Conservation (phyloP, 2,888 invertebrate genomes). For the Agonopterix subpropinquella region DNA sequence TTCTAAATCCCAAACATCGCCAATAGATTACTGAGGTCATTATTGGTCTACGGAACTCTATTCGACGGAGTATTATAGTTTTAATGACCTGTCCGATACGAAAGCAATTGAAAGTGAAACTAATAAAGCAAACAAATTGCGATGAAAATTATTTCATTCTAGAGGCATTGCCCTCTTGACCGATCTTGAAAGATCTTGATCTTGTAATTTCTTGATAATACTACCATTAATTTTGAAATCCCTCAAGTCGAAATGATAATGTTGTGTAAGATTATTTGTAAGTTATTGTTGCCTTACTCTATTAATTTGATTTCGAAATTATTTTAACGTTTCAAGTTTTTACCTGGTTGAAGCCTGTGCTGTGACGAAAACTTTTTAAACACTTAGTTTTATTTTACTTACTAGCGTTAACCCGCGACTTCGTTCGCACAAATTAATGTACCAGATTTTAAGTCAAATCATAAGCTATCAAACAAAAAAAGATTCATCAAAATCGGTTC, state of each 20-base stretch:
- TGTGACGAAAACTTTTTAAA: no score
- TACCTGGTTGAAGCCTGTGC: no score
- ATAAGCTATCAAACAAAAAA: no score
- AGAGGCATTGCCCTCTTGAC: constrained; percentile 29
- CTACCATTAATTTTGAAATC: no score
- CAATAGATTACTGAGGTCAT: constrained; percentile 14
- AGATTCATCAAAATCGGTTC: no score
- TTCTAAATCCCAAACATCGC: constrained; percentile 14
- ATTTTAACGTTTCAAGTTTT: not conserved
- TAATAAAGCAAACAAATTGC: constrained; percentile 44
- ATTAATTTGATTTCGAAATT: constrained; percentile 11
- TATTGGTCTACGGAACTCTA: constrained; percentile 16
- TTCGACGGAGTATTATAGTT: constrained; percentile 30
- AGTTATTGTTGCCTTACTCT: not conserved
- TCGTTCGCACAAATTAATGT: no score
- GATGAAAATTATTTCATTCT: constrained; percentile 26
- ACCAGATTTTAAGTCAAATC: no score
- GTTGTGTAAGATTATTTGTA: not conserved
- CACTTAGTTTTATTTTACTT: no score
- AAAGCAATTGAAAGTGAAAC: constrained; percentile 62
- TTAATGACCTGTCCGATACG: constrained; percentile 24
- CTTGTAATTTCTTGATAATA: no score
- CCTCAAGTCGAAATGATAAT: no score
- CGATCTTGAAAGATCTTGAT: not conserved
- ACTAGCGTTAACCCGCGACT: no score